Percentiles rank a stretch among this genome's conserved stretches.
Evolutionary conservation across 2,113 vertebrate species (phyloP).

Genomic region (Ptyas mucosa): DNA sequence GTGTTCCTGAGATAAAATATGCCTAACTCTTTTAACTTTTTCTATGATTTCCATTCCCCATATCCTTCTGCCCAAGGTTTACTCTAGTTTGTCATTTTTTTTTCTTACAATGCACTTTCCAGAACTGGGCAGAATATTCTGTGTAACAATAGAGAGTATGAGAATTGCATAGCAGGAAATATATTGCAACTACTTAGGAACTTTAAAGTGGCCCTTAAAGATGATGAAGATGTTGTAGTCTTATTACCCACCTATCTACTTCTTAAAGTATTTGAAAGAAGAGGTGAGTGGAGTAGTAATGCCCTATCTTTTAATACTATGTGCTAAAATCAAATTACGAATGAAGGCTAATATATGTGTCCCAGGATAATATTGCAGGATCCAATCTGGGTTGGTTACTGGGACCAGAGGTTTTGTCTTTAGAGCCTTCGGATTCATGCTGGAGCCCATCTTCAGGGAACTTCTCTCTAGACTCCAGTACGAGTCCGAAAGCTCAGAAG

Average conservation of each 20-base stretch:
- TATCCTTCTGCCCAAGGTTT: background rate
- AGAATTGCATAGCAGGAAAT: background rate
- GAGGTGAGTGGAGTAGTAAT: background rate
- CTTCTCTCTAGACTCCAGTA: background rate
- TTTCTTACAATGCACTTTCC: background rate
- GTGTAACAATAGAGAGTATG: background rate
- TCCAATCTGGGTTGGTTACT: background rate
- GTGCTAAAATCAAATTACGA: background rate
- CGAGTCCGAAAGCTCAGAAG: background rate
- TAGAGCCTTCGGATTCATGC: background rate
- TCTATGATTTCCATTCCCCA: background rate
- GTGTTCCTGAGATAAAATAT: background rate
- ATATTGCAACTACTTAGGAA: background rate
- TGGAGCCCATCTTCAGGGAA: background rate
- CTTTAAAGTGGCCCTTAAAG: background rate
- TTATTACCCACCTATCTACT: background rate
- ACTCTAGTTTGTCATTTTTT: background rate
- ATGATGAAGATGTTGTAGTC: background rate
- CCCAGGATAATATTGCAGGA: background rate
- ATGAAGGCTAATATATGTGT: too few species aligned
- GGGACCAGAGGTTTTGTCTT: background rate
- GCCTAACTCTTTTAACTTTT: background rate
- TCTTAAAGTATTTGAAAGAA: background rate
- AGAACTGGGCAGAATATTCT: background rate
- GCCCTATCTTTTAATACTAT: background rate